Evolutionary conservation across 2,113 vertebrate genomes (phyloP).

Genomic region (Capreolus pygargus): DNA sequence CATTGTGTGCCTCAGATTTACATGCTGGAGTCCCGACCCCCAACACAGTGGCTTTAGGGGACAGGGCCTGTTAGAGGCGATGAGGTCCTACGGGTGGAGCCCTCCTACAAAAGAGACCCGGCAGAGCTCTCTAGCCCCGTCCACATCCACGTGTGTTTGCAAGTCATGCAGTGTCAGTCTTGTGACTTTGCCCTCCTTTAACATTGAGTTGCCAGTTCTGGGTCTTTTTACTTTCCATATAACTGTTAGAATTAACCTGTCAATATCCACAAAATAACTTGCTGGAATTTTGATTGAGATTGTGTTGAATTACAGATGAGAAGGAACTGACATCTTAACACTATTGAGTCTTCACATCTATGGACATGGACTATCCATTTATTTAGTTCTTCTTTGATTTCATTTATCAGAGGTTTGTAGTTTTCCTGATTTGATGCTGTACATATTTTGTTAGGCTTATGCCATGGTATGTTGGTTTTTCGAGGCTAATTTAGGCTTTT

Average conservation of each 20-base stretch:
- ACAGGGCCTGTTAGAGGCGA: neutral
- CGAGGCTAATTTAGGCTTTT: neutral
- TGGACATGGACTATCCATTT: neutral
- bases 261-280: neutral
- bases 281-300: neutral
- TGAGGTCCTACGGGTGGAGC: neutral
- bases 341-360: neutral
- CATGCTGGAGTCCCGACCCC: neutral
- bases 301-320: neutral
- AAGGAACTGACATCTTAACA: neutral
- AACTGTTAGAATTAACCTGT: neutral
- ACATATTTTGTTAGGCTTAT: neutral
- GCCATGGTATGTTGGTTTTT: neutral
- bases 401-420: neutral
- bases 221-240: neutral
- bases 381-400: neutral
- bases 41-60: neutral
- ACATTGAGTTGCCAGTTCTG: neutral
- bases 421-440: neutral
- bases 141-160: rapidly evolving
- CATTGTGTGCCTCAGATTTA: no score
- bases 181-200: neutral
- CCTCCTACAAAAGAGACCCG: neutral
- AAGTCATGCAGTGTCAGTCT: rapidly evolving
- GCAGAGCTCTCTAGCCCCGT: neutral